Evolutionary conservation across 1,140 invertebrate species (phyloP).

Genomic region (Lanistes nyassanus): DNA sequence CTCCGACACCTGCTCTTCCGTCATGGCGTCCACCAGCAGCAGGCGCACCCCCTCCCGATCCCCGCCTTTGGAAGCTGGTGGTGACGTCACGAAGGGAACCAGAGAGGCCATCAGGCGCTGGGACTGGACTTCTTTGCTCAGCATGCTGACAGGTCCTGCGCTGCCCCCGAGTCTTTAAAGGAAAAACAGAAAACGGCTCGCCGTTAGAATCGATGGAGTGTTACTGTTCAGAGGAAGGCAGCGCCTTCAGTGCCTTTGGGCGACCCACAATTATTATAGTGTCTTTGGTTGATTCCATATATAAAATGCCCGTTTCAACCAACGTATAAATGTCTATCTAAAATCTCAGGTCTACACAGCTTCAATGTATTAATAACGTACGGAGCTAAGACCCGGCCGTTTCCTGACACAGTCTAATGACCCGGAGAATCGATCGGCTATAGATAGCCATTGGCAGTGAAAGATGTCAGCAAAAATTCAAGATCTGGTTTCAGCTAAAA

Average conservation of each 20-base stretch:
- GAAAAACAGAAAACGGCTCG: not conserved
- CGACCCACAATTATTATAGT: too few relatives aligned
- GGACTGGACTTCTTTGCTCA: slow-evolving; percentile 1
- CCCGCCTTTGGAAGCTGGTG: slow-evolving; percentile 11
- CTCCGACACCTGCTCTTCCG: slow-evolving; percentile 42
- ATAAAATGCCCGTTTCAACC: too few relatives aligned
- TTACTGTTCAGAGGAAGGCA: too few relatives aligned
- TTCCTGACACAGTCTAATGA: too few relatives aligned
- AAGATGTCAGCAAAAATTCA: not conserved
- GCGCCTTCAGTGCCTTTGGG: too few relatives aligned
- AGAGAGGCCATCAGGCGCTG: not conserved
- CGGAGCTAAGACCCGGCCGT: too few relatives aligned
- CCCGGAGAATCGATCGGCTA: too few relatives aligned
- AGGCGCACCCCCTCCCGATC: slow-evolving; percentile 18
- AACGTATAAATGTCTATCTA: too few relatives aligned
- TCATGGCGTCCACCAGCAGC: slow-evolving; percentile 50
- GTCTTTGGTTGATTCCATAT: too few relatives aligned
- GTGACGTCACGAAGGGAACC: slow-evolving; percentile 29
- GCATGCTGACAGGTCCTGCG: slow-evolving; percentile 1
- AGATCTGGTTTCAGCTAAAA: not conserved
- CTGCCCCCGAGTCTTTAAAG: not conserved
- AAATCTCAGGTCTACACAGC: too few relatives aligned
- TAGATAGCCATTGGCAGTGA: not conserved
- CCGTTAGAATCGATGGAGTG: not conserved
- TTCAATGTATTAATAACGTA: too few relatives aligned